Percentiles rank a stretch among this genome's conserved stretches.
phyloP scores from a whole-genome alignment of 2,113 vertebrate genomes.

The Cheirogaleus medius region DNA sequence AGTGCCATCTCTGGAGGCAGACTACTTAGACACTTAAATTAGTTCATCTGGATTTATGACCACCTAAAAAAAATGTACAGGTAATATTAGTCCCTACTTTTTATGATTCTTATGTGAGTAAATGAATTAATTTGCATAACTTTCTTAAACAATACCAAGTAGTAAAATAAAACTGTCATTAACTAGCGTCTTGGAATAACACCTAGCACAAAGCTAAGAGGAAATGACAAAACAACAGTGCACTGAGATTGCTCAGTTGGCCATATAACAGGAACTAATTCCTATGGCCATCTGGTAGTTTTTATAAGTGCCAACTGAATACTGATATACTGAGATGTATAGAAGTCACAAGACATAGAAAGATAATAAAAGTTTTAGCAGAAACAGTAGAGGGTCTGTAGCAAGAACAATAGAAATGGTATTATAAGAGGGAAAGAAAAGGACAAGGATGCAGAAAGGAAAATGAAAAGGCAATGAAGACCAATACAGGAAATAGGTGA shows the following conservation, averaged over 20 bases:
- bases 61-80: neutral
- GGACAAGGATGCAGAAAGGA: neutral
- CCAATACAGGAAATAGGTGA: neutral
- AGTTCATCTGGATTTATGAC: neutral
- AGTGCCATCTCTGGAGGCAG: neutral
- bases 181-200: neutral
- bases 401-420: neutral
- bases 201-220: neutral
- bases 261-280: neutral
- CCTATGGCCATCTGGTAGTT: neutral
- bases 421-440: neutral
- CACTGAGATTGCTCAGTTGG: neutral
- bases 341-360: neutral
- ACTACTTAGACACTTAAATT: too few species aligned
- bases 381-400: neutral
- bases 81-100: neutral
- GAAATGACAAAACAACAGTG: neutral
- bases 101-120: neutral
- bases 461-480: neutral
- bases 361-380: neutral
- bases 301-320: slow-evolving; percentile 11
- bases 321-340: neutral
- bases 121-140: neutral
- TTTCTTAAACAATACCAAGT: neutral
- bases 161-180: neutral